These are phyloP conservation scores for Parotocinclus haroldoi DNA, from an alignment of 2,797 vertebrate species.

Conservation along the genomic window DNA sequence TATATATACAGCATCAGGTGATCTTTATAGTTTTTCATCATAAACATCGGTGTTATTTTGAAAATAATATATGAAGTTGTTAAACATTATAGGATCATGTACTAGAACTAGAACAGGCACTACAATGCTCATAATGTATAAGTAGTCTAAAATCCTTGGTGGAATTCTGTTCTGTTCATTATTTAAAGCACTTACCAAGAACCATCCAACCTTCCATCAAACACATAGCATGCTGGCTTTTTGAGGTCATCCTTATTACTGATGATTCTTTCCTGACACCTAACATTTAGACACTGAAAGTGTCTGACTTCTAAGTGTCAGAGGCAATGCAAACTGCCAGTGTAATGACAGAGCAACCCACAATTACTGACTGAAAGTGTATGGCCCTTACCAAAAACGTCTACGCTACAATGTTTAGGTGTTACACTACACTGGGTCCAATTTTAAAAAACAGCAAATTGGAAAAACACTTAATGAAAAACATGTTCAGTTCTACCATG, in stretches of 20 bases:
- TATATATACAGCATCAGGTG: too few species aligned
- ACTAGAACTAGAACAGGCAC: too few species aligned
- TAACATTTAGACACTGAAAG: conserved; percentile 28
- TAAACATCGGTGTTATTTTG: too few species aligned
- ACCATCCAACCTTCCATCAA: conserved; percentile 26
- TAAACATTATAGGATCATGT: too few species aligned
- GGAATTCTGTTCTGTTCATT: too few species aligned
- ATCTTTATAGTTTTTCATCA: too few species aligned
- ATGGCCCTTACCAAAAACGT: background rate
- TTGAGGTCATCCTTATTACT: conserved; percentile 36
- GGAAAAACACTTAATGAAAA: background rate
- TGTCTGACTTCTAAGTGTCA: conserved; percentile 31
- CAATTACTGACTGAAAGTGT: conserved; percentile 31
- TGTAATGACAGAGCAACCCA: conserved; percentile 19
- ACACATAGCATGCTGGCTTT: conserved; percentile 16
- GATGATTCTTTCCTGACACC: conserved; percentile 22
- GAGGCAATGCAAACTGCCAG: conserved; percentile 43
- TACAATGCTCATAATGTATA: too few species aligned
- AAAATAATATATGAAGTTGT: too few species aligned
- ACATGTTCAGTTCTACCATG: background rate
- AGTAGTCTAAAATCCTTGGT: too few species aligned
- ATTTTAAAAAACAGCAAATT: conserved; percentile 16
- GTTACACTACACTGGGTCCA: background rate
- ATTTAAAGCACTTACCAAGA: conserved; percentile 1
- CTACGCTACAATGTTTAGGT: background rate